phyloP scores from a whole-genome alignment of 2,888 invertebrate genomes.

The Dastarcus helophoroides region DNA sequence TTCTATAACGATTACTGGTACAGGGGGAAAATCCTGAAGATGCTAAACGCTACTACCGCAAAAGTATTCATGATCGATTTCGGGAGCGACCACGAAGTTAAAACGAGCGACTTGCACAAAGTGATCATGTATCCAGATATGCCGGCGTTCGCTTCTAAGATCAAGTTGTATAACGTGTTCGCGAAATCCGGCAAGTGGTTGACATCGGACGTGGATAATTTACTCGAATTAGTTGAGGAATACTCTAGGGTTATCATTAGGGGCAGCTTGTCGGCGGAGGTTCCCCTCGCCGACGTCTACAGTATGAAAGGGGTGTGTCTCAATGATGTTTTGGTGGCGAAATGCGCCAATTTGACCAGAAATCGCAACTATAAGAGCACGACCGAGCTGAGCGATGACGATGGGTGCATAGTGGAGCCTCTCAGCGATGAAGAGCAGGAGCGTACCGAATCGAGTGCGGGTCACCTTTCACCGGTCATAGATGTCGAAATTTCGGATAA shows the following conservation, averaged over 20 bases:
- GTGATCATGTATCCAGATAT: slow-evolving; percentile 51
- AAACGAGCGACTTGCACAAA: slow-evolving; percentile 46
- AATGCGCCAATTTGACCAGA: slow-evolving; percentile 21
- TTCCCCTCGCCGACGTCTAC: slow-evolving; percentile 23
- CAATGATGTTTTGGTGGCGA: slow-evolving; percentile 38
- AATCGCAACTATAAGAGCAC: background rate
- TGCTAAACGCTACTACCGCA: slow-evolving; percentile 25
- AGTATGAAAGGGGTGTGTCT: slow-evolving; percentile 21
- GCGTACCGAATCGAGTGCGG: too few species aligned
- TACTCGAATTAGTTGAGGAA: slow-evolving; percentile 49
- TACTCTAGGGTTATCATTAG: slow-evolving; percentile 36
- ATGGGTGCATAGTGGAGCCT: background rate
- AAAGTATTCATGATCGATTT: slow-evolving; percentile 68
- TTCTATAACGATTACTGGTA: slow-evolving; percentile 60
- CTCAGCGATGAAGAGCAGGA: background rate
- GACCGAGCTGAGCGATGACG: background rate
- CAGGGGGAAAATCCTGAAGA: slow-evolving; percentile 49
- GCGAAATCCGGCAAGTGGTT: slow-evolving; percentile 42
- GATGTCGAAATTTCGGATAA: background rate
- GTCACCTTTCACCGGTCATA: too few species aligned
- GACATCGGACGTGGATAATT: slow-evolving; percentile 45
- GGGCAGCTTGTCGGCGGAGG: slow-evolving; percentile 22
- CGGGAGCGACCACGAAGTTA: slow-evolving; percentile 62
- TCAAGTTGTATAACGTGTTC: slow-evolving; percentile 43
- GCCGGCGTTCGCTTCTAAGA: slow-evolving; percentile 54